phyloP scores from a whole-genome alignment of 2,888 invertebrate genomes.

The Hemistola chrysoprasaria region DNA sequence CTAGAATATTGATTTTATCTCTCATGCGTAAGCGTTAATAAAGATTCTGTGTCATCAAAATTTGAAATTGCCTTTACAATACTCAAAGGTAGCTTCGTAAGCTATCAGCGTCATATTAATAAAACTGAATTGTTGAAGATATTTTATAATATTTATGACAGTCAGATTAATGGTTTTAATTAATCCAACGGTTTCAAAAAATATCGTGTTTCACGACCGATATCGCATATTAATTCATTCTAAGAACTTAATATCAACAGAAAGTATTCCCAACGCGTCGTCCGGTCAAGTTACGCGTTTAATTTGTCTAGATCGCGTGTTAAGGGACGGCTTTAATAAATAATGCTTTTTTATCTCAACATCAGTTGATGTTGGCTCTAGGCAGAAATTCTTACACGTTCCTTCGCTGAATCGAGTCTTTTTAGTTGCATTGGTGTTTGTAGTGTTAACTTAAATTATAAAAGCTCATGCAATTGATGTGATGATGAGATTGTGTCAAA shows the following conservation, averaged over 20 bases:
- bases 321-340: conserved; percentile 67
- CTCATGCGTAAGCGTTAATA: too few relatives aligned
- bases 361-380: conserved; percentile 60
- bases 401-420: conserved; percentile 63
- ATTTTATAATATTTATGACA: too few relatives aligned
- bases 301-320: conserved; percentile 79
- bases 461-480: conserved; percentile 34
- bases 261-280: conserved; percentile 49
- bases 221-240: conserved; percentile 44
- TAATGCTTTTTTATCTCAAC: conserved; percentile 73
- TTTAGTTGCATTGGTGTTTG: conserved; percentile 48
- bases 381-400: conserved; percentile 78
- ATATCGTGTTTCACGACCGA: conserved; percentile 37
- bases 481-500: conserved; percentile 25
- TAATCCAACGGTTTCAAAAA: conserved; percentile 33
- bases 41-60: too few relatives aligned
- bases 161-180: conserved; percentile 34
- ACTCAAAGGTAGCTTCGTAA: too few relatives aligned
- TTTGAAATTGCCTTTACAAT: too few relatives aligned
- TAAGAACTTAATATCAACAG: conserved; percentile 52
- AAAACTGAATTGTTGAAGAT: too few relatives aligned
- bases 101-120: too few relatives aligned
- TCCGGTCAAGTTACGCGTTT: conserved; percentile 73
- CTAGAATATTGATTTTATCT: too few relatives aligned
- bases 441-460: conserved; percentile 37